Evolutionary conservation across 2,797 vertebrate species (phyloP).

Genomic region (Taeniopygia guttata): DNA sequence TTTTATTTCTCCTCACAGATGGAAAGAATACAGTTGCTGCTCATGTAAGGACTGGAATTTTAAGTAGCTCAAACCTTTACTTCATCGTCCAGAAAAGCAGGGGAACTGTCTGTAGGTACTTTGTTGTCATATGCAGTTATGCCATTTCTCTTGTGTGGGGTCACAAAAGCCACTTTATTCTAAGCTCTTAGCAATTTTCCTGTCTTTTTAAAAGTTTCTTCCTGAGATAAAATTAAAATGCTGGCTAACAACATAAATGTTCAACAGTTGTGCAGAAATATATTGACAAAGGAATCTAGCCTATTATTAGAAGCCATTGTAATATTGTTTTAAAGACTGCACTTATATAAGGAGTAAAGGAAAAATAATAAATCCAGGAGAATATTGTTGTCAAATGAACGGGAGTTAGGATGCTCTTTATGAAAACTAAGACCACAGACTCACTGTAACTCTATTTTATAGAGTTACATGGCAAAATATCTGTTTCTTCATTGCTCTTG

Average conservation of each 20-base stretch:
- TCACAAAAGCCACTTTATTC: background rate
- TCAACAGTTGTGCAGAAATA: background rate
- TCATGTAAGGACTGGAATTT: background rate
- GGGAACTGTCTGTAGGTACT: background rate
- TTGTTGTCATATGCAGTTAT: background rate
- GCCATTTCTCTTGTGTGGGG: background rate
- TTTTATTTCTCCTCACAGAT: background rate
- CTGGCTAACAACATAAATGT: background rate
- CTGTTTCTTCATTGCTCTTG: background rate
- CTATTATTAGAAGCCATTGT: background rate
- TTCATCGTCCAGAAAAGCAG: background rate
- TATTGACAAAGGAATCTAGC: background rate
- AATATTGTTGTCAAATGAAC: background rate
- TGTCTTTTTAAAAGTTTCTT: background rate
- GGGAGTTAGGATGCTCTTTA: background rate
- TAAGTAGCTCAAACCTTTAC: conserved; percentile 18
- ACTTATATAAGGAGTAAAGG: background rate
- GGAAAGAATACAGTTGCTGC: background rate
- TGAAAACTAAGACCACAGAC: background rate
- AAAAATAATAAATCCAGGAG: background rate
- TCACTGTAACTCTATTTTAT: background rate
- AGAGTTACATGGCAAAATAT: conserved; percentile 18
- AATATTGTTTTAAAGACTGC: background rate
- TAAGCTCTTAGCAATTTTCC: background rate
- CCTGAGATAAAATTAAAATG: background rate